Evolutionary conservation across 2,888 invertebrate species (phyloP).

Genomic region (Diloba caeruleocephala): DNA sequence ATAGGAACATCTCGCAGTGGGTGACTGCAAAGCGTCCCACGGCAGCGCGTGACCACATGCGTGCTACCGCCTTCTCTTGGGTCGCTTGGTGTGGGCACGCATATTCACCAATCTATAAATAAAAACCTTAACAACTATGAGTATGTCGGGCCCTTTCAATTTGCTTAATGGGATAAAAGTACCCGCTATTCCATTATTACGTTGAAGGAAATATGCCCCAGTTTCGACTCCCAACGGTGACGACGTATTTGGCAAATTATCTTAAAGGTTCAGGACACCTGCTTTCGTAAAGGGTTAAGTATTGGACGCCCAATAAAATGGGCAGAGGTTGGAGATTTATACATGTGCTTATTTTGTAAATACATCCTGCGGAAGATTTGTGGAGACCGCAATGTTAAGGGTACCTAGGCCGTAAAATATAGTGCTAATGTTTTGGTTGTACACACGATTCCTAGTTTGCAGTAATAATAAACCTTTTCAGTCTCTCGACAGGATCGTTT

Average conservation of each 20-base stretch:
- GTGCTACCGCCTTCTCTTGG: too few relatives aligned
- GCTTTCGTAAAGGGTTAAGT: conserved; percentile 14
- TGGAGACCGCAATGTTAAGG: conserved; percentile 24
- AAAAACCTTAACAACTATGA: conserved; percentile 7
- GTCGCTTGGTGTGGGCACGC: too few relatives aligned
- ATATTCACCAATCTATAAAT: too few relatives aligned
- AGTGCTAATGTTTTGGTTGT: conserved; percentile 28
- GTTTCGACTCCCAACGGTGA: conserved; percentile 11
- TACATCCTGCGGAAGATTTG: conserved; percentile 43
- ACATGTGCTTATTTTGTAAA: conserved; percentile 38
- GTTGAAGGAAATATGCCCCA: conserved; percentile 17
- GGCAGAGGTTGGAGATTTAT: conserved; percentile 33
- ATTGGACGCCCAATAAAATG: conserved; percentile 15
- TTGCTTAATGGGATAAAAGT: conserved; percentile 41
- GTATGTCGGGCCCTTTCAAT: conserved; percentile 29
- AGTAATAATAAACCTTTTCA: conserved; percentile 8
- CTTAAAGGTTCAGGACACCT: conserved; percentile 30
- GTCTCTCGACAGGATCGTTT: too few relatives aligned
- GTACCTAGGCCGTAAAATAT: conserved; percentile 22
- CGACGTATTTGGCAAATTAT: conserved; percentile 35
- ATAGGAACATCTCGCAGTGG: too few relatives aligned
- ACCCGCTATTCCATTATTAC: conserved; percentile 37
- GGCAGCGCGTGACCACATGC: too few relatives aligned
- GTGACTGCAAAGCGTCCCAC: too few relatives aligned
- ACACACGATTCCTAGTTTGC: conserved; percentile 10